Evolutionary conservation across 2,888 invertebrate genomes (phyloP).

Genomic region (Brassicogethes aeneus): DNA sequence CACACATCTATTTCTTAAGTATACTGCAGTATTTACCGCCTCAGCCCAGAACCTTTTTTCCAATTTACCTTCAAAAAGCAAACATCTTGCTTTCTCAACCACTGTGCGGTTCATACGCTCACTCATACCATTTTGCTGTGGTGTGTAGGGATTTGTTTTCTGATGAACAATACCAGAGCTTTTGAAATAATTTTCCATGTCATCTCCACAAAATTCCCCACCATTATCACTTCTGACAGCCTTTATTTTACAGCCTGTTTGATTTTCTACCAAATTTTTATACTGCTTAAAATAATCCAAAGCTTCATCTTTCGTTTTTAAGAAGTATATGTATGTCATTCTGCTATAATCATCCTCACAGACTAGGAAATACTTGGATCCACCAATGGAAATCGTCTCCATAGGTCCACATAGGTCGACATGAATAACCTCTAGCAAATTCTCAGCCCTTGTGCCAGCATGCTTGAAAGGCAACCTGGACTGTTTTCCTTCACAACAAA

Average conservation of each 20-base stretch:
- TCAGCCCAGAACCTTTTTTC: conserved; percentile 16
- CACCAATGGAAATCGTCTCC: too few relatives aligned
- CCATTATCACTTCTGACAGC: conserved; percentile 22
- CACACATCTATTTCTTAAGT: conserved; percentile 13
- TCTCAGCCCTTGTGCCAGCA: too few relatives aligned
- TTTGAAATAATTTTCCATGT: conserved; percentile 16
- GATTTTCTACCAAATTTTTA: conserved; percentile 29
- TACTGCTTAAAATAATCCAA: too few relatives aligned
- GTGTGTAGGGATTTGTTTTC: conserved; percentile 7
- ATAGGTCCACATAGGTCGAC: too few relatives aligned
- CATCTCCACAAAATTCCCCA: neutral
- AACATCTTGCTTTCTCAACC: conserved; percentile 20
- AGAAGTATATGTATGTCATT: too few relatives aligned
- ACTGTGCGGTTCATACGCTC: conserved; percentile 20
- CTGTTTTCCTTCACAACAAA: too few relatives aligned
- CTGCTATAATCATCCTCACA: too few relatives aligned
- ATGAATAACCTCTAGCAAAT: too few relatives aligned
- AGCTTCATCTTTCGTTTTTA: too few relatives aligned
- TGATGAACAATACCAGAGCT: conserved; percentile 26
- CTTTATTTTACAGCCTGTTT: conserved; percentile 21
- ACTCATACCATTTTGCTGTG: conserved; percentile 25
- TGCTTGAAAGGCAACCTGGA: too few relatives aligned
- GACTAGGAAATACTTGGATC: too few relatives aligned
- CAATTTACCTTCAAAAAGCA: conserved; percentile 13
- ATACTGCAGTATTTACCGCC: conserved; percentile 15